phyloP scores from a whole-genome alignment of 2,113 vertebrate genomes.

The Marmota monax region DNA sequence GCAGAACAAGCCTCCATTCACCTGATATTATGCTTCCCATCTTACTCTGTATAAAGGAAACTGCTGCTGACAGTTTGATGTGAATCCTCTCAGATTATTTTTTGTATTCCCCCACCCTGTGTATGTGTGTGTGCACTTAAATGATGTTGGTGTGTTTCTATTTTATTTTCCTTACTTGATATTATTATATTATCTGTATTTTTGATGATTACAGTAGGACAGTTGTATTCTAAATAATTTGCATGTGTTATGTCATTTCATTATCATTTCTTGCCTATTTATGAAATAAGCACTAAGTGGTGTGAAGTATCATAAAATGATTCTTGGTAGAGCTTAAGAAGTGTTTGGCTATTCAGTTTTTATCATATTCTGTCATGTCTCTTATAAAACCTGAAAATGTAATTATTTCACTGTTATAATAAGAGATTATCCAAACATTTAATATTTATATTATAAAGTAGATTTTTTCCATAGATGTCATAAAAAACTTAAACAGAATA shows the following conservation, averaged over 20 bases:
- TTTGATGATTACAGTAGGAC: not conserved
- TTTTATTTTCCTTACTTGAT: not conserved
- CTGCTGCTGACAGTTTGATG: not conserved
- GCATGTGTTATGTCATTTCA: not conserved
- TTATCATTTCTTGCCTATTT: not conserved
- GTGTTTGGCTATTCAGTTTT: not conserved
- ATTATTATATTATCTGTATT: not conserved
- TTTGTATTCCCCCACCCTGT: too few species aligned
- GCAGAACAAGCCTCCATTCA: not conserved
- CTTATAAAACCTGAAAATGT: not conserved
- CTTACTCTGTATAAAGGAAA: not conserved
- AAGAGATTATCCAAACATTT: not conserved
- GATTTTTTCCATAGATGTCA: not conserved
- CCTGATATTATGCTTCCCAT: not conserved
- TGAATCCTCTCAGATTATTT: not conserved
- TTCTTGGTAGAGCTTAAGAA: not conserved
- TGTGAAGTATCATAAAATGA: not conserved
- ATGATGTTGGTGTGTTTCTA: not conserved
- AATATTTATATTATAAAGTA: not conserved
- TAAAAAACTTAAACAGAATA: not conserved
- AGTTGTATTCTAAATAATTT: not conserved
- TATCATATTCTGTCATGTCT: not conserved
- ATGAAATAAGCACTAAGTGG: not conserved
- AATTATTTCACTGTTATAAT: not conserved
- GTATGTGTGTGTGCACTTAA: not conserved